These are phyloP conservation scores for Syngnathus typhle DNA, from an alignment of 2,113 vertebrate species.

Conservation along the genomic window DNA sequence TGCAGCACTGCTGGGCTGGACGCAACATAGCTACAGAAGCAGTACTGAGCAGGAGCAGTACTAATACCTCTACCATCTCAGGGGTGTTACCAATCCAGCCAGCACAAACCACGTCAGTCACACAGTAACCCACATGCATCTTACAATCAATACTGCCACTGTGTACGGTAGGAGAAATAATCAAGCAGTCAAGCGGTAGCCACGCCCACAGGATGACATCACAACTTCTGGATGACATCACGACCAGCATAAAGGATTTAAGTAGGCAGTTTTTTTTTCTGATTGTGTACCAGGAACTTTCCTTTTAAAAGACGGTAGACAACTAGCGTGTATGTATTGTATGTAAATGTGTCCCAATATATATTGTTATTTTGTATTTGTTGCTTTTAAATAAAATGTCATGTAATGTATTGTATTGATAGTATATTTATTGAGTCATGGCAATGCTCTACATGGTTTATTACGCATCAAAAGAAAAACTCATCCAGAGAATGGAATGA, in stretches of 20 bases:
- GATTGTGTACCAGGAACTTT: slow-evolving; percentile 50
- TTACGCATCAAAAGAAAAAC: not conserved
- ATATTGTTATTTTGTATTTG: slow-evolving; percentile 75
- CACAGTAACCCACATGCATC: slow-evolving; percentile 56
- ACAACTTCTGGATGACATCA: slow-evolving; percentile 39
- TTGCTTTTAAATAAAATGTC: slow-evolving; percentile 75
- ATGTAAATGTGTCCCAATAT: slow-evolving; percentile 61
- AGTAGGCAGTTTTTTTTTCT: slow-evolving; percentile 35
- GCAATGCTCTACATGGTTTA: not conserved
- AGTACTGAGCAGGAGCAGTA: slow-evolving; percentile 47
- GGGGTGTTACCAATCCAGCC: slow-evolving; percentile 67
- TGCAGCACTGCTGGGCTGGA: slow-evolving; percentile 55
- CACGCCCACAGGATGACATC: slow-evolving; percentile 29
- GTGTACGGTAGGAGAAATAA: slow-evolving; percentile 36
- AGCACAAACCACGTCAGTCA: slow-evolving; percentile 62
- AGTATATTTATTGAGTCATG: slow-evolving; percentile 39
- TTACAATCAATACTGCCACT: slow-evolving; percentile 56
- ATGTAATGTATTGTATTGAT: slow-evolving; percentile 62
- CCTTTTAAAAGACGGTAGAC: slow-evolving; percentile 51
- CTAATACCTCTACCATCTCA: slow-evolving; percentile 65
- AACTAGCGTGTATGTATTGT: slow-evolving; percentile 65
- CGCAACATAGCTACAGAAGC: slow-evolving; percentile 22
- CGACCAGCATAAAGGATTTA: slow-evolving; percentile 53
- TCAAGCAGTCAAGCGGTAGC: slow-evolving; percentile 38
- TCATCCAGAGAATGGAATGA: slow-evolving; percentile 3